phyloP scores from a whole-genome alignment of 2,797 vertebrate species.

The Graptemys geographica region DNA sequence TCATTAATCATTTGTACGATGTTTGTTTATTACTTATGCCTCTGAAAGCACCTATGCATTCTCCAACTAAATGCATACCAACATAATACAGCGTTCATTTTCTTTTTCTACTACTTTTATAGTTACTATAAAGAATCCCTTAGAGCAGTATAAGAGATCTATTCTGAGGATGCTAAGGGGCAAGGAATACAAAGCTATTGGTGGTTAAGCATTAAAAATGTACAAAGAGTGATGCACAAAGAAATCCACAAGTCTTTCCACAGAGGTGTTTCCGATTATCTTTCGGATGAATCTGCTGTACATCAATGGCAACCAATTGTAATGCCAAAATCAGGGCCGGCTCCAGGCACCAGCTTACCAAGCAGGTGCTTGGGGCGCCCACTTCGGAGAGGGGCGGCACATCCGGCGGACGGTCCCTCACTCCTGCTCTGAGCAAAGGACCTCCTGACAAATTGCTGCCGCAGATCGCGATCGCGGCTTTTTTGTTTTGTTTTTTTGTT shows the following conservation, averaged over 20 bases:
- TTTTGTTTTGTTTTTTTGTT: no score
- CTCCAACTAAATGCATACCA: neutral
- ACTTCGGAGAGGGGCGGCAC: no score
- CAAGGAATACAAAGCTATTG: neutral
- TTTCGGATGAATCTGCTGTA: neutral
- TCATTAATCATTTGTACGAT: neutral
- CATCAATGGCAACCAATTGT: neutral
- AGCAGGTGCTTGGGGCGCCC: no score
- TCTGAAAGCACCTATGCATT: neutral
- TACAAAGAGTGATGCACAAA: accelerated
- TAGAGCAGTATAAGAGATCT: neutral
- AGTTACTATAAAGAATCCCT: neutral
- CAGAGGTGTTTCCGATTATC: neutral
- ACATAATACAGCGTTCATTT: neutral
- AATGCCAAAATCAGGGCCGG: neutral
- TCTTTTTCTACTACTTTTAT: neutral
- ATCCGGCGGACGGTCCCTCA: no score
- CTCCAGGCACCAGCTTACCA: no score
- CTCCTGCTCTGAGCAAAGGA: no score
- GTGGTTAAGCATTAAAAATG: neutral
- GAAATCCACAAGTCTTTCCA: neutral
- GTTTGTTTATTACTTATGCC: neutral
- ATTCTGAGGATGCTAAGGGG: neutral
- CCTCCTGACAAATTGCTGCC: no score
- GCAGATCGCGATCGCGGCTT: no score